A percentile compares a stretch with the other conserved stretches of the same genome.
Evolutionary conservation across 2,888 invertebrate genomes (phyloP).

Genomic region (Crematogaster levior): DNA sequence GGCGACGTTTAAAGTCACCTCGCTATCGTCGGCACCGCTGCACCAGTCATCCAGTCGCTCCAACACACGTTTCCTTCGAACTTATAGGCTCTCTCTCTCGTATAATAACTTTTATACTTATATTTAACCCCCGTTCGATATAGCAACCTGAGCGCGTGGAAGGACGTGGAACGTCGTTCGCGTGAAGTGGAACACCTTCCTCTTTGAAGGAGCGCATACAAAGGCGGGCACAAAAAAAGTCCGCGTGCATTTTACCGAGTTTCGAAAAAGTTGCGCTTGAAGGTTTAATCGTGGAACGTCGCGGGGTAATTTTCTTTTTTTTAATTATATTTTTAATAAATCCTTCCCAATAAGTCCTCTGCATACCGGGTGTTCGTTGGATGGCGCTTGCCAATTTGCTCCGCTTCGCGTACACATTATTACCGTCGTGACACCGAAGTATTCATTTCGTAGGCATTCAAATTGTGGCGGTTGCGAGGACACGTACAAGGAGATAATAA

Average conservation of each 20-base stretch:
- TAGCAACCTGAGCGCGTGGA: slow-evolving; percentile 19
- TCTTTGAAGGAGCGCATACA: slow-evolving; percentile 29
- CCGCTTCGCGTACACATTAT: neutral
- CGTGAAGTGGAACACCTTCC: slow-evolving; percentile 29
- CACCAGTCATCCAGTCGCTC: too few species aligned
- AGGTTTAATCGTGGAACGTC: neutral
- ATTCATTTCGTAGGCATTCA: neutral
- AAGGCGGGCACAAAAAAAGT: neutral
- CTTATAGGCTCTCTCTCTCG: slow-evolving; percentile 36
- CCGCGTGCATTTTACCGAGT: neutral
- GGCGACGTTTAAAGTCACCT: slow-evolving; percentile 39
- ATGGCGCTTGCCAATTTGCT: neutral
- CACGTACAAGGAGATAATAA: slow-evolving; percentile 19
- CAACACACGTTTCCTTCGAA: slow-evolving; percentile 25
- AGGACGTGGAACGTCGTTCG: slow-evolving; percentile 32
- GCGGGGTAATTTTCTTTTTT: neutral
- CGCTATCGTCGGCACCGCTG: neutral
- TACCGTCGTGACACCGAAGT: neutral
- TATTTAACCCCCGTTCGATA: slow-evolving; percentile 43
- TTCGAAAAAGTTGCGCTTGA: neutral
- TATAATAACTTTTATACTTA: slow-evolving; percentile 35
- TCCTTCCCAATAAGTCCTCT: neutral
- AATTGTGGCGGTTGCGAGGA: neutral
- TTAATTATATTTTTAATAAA: neutral
- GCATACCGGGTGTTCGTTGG: neutral